phyloP scores from a whole-genome alignment of 2,888 invertebrate species.

The Apocheima hispidaria region DNA sequence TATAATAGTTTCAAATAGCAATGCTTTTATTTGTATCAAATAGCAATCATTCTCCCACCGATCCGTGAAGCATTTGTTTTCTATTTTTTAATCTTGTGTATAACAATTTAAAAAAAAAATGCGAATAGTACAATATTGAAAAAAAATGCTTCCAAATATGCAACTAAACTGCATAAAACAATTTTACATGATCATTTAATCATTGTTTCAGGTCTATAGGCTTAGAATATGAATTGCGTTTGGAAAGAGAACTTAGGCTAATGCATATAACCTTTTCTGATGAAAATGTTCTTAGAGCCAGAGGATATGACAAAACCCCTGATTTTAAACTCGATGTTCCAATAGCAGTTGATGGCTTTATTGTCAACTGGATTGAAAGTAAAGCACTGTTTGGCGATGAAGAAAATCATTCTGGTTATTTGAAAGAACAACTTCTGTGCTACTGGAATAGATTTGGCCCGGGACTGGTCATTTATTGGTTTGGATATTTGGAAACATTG shows the following conservation, averaged over 20 bases:
- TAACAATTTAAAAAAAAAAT: no score
- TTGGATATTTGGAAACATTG: conserved; percentile 92
- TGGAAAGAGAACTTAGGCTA: conserved; percentile 87
- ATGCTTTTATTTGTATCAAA: no score
- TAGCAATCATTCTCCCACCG: no score
- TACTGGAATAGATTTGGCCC: conserved; percentile 98
- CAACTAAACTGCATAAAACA: background rate
- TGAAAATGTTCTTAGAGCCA: conserved; percentile 92
- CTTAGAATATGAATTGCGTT: conserved; percentile 93
- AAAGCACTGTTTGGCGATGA: conserved; percentile 97
- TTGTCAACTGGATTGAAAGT: conserved; percentile 98
- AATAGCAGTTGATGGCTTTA: conserved; percentile 92
- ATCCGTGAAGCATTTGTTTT: no score
- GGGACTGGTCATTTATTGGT: conserved; percentile 98
- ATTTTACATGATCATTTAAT: background rate
- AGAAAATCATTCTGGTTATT: conserved; percentile 92
- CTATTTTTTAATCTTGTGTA: no score
- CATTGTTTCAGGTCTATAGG: conserved; percentile 89
- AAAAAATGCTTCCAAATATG: no score
- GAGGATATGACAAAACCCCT: conserved; percentile 98
- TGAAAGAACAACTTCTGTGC: conserved; percentile 93
- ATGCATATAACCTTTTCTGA: conserved; percentile 85
- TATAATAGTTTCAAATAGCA: no score
- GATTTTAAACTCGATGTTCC: conserved; percentile 96
- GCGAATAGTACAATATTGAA: no score